Evolutionary conservation across 2,113 vertebrate genomes (phyloP).

Genomic region (Pipa parva): DNA sequence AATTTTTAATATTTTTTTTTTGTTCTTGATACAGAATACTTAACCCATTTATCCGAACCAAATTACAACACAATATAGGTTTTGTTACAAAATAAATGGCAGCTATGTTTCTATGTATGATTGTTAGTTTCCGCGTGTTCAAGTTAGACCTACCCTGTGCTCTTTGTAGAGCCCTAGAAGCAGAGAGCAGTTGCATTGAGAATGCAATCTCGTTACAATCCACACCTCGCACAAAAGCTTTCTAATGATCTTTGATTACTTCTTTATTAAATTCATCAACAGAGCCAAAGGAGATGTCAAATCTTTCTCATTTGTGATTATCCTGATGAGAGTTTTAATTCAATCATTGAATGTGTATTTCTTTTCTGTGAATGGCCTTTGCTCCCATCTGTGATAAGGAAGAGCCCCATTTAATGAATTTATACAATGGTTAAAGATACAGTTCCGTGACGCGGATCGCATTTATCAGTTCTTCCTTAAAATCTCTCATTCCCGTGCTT

Average conservation of each 20-base stretch:
- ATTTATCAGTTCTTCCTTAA: not conserved
- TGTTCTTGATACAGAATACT: not conserved
- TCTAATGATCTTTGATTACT: slow-evolving; percentile 99
- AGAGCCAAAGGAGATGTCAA: slow-evolving; percentile 92
- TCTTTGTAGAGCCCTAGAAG: slow-evolving; percentile 49
- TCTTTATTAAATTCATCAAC: slow-evolving; percentile 97
- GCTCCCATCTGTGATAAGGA: slow-evolving; percentile 43
- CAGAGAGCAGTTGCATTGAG: slow-evolving; percentile 59
- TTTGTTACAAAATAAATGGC: slow-evolving; percentile 34
- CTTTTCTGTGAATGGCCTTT: slow-evolving; percentile 28
- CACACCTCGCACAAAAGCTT: slow-evolving; percentile 72
- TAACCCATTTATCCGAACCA: not conserved
- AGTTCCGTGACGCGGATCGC: not conserved
- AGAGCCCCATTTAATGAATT: slow-evolving; percentile 5
- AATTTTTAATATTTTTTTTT: too few relatives aligned
- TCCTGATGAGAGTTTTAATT: slow-evolving; percentile 94
- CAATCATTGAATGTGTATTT: slow-evolving; percentile 52
- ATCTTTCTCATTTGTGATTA: slow-evolving; percentile 83
- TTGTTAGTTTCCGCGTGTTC: slow-evolving; percentile 16
- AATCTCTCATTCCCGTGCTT: not conserved
- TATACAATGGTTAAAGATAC: slow-evolving; percentile 5
- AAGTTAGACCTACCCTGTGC: slow-evolving; percentile 37
- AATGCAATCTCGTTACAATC: slow-evolving; percentile 70
- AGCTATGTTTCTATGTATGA: slow-evolving; percentile 8
- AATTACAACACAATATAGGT: slow-evolving; percentile 18